phyloP scores from a whole-genome alignment of 2,888 invertebrate species.

The Calameuta pallipes region DNA sequence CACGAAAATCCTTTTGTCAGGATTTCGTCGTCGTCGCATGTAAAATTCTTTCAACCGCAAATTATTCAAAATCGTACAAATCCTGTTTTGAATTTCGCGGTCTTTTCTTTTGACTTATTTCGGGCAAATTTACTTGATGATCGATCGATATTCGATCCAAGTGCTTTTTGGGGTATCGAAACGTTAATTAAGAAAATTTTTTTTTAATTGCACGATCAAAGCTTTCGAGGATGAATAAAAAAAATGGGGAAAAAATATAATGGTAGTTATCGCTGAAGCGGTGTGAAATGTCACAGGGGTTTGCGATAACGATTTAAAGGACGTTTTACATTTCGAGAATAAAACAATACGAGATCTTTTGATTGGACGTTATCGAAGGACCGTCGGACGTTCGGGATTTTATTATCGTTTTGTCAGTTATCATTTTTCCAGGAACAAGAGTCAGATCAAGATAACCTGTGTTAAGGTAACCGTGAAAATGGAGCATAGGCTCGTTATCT shows the following conservation, averaged over 20 bases:
- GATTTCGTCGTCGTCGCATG: neutral
- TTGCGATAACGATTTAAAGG: conserved; percentile 49
- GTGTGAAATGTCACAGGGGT: neutral
- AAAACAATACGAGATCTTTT: conserved; percentile 27
- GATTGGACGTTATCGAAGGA: conserved; percentile 38
- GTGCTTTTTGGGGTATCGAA: neutral
- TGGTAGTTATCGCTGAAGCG: neutral
- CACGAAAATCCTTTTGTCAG: neutral
- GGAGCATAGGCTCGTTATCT: neutral
- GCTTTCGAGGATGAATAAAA: too few relatives aligned
- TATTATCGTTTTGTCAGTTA: conserved; percentile 25
- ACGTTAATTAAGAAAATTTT: too few relatives aligned
- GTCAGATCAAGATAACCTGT: neutral
- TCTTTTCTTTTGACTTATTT: neutral
- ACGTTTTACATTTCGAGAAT: conserved; percentile 58
- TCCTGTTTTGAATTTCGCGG: neutral
- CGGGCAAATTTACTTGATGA: neutral
- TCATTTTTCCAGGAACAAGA: too few relatives aligned
- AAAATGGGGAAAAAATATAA: neutral
- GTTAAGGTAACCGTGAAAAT: neutral
- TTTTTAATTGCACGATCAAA: too few relatives aligned
- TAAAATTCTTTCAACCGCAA: neutral
- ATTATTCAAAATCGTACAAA: neutral
- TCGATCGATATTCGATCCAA: neutral
- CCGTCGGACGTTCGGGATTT: conserved; percentile 27